Base-by-base conservation (phyloP, 2,888 invertebrate genomes). In the Emesis russula region DNA sequence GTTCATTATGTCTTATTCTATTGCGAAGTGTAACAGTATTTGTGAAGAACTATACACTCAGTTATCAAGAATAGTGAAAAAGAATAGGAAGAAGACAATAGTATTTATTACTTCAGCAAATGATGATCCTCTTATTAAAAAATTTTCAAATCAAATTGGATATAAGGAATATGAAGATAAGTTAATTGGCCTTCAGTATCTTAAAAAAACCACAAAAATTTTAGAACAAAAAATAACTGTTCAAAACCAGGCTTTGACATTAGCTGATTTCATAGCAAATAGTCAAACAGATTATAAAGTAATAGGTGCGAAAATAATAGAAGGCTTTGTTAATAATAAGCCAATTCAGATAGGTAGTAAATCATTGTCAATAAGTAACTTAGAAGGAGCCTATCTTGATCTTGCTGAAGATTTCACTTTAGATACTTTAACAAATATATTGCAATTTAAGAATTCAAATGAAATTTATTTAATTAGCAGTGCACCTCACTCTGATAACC, bases 141-240 rank as follows among this genome's bases (percentile, higher is more conserved):
- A 33, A 33, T 70, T 15, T 15, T 15, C 5, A 5, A 33, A 33
- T 33, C 36, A 15, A 33, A 70, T 15, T 33, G 68, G 68, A 15
- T 70, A 70, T 70, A 70, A 36, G n/a, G 68, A 70, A 33, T 70
- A 36, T 70, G 33, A 70, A 2, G 68, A 70, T 70, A 70, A 36
- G 15, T 33, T 15, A 36, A 70, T 70, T 33, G 36, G 68, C 15
- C 68, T 70, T n/a, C 68, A 70, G 15, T 36, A 70, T 36, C 33
- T 70, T 15, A 70, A 31, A 13, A 33, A 6, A 6, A 33, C 33
- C 5, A 13, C 68, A 15, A 70, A 36, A 70, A 36, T 70, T n/a
- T 15, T 70, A 7, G 11, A 70, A 15, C 13, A 33, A 70, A 13
- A 36, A 1, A 15, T 70, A 70, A 15, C 5, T 33, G 68, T 70